Percentiles rank a stretch among this genome's conserved stretches.
Evolutionary conservation across 2,113 vertebrate species (phyloP).

Genomic region (Thymallus thymallus): DNA sequence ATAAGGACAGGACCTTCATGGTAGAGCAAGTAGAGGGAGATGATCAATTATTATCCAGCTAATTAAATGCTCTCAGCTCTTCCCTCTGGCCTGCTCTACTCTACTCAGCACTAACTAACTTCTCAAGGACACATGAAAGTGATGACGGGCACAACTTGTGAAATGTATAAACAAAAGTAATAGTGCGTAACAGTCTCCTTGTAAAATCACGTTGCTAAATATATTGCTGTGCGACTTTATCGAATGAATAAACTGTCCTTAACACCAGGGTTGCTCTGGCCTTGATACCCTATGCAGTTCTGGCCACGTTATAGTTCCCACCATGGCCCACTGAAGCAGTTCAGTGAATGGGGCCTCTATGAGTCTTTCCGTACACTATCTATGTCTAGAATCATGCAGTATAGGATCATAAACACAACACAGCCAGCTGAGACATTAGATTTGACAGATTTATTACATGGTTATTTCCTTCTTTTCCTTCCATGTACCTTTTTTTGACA

Average conservation of each 20-base stretch:
- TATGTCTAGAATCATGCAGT: constrained; percentile 37
- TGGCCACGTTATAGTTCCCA: too few species aligned
- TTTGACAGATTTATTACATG: constrained; percentile 35
- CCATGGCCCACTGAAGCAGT: neutral
- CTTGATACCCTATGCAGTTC: too few species aligned
- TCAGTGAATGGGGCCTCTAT: neutral
- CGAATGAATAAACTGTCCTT: too few species aligned
- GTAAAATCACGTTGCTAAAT: too few species aligned
- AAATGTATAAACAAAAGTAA: constrained; percentile 54
- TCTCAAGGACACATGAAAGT: constrained; percentile 61
- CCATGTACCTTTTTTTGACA: neutral
- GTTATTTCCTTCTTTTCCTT: constrained; percentile 21
- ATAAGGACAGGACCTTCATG: constrained; percentile 61
- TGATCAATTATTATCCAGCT: constrained; percentile 74
- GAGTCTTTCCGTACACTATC: constrained; percentile 24
- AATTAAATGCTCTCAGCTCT: constrained; percentile 66
- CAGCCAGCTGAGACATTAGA: constrained; percentile 16
- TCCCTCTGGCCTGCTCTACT: constrained; percentile 19
- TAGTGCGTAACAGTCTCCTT: constrained; percentile 8
- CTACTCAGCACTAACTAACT: constrained; percentile 28
- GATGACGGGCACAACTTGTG: constrained; percentile 24
- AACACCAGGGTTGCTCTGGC: too few species aligned
- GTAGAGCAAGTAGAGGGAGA: constrained; percentile 40
- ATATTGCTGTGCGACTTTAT: too few species aligned
- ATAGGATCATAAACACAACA: constrained; percentile 27